A percentile compares a stretch with the other conserved stretches of the same genome.
Evolutionary conservation across 2,888 invertebrate genomes (phyloP).

Genomic region (Trimorus sp.): DNA sequence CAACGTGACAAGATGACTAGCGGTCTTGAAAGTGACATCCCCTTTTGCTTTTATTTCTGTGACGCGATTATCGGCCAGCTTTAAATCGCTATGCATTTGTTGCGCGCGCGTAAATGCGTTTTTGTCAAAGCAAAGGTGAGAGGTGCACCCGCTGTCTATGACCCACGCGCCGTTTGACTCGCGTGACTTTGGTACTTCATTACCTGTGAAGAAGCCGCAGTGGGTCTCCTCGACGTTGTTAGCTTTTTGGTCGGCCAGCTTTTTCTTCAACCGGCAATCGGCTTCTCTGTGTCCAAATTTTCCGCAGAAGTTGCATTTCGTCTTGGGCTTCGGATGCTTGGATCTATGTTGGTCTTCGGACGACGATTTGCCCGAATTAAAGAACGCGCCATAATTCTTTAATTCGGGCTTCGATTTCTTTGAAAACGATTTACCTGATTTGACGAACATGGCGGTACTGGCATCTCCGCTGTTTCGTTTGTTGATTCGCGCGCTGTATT

Average conservation of each 20-base stretch:
- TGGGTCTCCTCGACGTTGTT: slow-evolving; percentile 9
- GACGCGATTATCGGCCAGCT: slow-evolving; percentile 9
- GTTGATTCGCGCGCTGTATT: slow-evolving; percentile 17
- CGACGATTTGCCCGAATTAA: too few relatives aligned
- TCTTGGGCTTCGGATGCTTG: slow-evolving; percentile 3
- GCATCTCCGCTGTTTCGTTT: background rate
- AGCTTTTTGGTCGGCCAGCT: background rate
- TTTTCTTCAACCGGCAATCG: slow-evolving; percentile 14
- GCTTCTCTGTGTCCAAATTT: slow-evolving; percentile 23
- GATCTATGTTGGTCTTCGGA: background rate
- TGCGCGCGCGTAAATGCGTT: background rate
- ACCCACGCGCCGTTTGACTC: slow-evolving; percentile 10
- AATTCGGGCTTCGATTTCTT: slow-evolving; percentile 6
- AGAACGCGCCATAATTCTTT: slow-evolving; percentile 9
- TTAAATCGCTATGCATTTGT: background rate
- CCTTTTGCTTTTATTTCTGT: slow-evolving; percentile 36
- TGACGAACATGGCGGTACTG: slow-evolving; percentile 14
- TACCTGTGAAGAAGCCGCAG: background rate
- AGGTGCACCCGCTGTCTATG: slow-evolving; percentile 44
- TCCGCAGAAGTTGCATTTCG: slow-evolving; percentile 11
- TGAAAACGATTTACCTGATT: background rate
- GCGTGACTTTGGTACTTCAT: background rate
- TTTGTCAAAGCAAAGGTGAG: slow-evolving; percentile 49
- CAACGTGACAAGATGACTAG: background rate
- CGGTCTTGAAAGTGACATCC: slow-evolving; percentile 13